Conservation (phyloP, 2,113 vertebrate species). For the Gymnogyps californianus region DNA sequence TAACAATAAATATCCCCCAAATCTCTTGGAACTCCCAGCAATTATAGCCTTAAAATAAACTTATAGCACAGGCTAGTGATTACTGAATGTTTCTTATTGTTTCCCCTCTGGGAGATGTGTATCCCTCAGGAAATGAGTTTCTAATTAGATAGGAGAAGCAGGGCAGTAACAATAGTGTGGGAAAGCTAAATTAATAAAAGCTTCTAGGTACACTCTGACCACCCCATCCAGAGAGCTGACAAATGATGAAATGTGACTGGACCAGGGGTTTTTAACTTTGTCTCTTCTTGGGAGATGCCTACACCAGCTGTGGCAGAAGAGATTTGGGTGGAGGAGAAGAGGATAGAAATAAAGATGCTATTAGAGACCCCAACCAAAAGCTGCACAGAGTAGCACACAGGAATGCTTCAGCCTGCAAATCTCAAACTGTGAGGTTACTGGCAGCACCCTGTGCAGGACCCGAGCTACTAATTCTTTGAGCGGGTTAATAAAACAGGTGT, state of each 20-base stretch:
- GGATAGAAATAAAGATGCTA: background rate
- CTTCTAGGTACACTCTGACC: background rate
- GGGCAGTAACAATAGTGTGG: conserved; percentile 43
- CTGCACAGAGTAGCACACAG: background rate
- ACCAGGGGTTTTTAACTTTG: background rate
- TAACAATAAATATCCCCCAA: conserved; percentile 53
- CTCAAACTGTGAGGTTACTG: background rate
- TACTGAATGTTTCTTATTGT: conserved; percentile 47
- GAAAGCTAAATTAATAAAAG: conserved; percentile 40
- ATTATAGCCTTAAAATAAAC: conserved; percentile 59
- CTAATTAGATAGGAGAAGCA: conserved; percentile 47
- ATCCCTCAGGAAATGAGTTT: conserved; percentile 65
- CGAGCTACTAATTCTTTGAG: background rate
- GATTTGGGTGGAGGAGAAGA: background rate
- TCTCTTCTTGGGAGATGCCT: background rate
- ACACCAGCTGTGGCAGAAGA: background rate
- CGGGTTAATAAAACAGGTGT: background rate
- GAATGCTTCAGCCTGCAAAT: background rate
- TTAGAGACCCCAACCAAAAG: background rate
- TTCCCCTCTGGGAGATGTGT: conserved; percentile 32
- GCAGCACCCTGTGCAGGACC: background rate
- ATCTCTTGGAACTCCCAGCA: conserved; percentile 30
- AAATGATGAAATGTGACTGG: background rate
- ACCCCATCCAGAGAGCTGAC: background rate
- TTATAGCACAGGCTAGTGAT: conserved; percentile 31